These are phyloP conservation scores for Rhopalosiphum padi DNA, from an alignment of 1,140 invertebrate genomes.

Conservation along the genomic window DNA sequence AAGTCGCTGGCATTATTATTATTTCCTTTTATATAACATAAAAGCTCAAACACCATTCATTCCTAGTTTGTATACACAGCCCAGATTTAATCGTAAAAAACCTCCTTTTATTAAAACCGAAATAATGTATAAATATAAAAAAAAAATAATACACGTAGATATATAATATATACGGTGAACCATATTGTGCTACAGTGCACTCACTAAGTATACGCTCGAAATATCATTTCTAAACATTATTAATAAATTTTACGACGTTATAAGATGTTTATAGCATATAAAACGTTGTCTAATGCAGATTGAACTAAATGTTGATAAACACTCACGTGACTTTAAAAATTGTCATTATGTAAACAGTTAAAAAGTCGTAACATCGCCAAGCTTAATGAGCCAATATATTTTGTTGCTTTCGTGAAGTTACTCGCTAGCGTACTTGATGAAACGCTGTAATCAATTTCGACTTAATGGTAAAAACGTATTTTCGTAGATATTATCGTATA, in stretches of 20 bases:
- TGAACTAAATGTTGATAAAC: background rate
- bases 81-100: background rate
- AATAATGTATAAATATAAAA: slow-evolving; percentile 9
- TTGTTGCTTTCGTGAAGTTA: background rate
- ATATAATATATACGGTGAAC: background rate
- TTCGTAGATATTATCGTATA: background rate
- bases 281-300: background rate
- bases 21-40: background rate
- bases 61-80: background rate
- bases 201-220: background rate
- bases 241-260: background rate
- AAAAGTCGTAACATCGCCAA: background rate
- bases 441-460: background rate
- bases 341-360: background rate
- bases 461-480: background rate
- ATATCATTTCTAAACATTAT: background rate
- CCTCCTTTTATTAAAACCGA: background rate
- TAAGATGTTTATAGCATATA: background rate
- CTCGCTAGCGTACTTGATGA: background rate
- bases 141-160: background rate
- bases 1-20: background rate
- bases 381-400: background rate
- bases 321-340: slow-evolving; percentile 14
- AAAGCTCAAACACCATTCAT: background rate
- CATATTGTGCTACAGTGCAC: background rate